Evolutionary conservation across 2,113 vertebrate species (phyloP).

Genomic region (Lichenostomus cassidix): DNA sequence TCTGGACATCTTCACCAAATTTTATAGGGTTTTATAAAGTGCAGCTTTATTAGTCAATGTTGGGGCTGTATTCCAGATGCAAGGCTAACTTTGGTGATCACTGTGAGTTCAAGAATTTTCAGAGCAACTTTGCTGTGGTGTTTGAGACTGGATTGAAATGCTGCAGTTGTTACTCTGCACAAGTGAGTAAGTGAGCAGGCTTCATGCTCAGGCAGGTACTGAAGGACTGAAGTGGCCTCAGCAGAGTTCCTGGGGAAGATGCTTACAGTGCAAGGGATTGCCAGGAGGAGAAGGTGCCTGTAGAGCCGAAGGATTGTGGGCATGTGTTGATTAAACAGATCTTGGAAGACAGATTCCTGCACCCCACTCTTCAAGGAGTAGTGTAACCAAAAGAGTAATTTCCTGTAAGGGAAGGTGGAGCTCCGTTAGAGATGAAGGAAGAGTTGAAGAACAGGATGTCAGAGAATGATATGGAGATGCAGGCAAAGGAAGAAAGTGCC

Average conservation of each 20-base stretch:
- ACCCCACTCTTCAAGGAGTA: background rate
- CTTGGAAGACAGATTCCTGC: background rate
- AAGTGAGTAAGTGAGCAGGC: background rate
- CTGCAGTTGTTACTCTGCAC: background rate
- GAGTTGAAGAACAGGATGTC: background rate
- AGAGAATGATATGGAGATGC: background rate
- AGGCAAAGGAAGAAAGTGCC: background rate
- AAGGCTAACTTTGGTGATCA: background rate
- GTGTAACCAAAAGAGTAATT: background rate
- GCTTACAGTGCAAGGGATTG: accelerated
- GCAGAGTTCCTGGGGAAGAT: background rate
- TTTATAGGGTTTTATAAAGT: background rate
- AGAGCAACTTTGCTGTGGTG: background rate
- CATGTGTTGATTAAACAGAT: background rate
- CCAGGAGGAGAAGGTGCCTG: background rate
- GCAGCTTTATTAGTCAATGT: background rate
- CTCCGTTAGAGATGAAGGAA: background rate
- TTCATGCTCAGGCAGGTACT: background rate
- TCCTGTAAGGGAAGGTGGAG: accelerated
- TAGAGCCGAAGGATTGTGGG: background rate
- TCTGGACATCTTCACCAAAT: background rate
- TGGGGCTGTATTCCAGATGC: background rate
- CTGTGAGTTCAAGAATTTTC: background rate
- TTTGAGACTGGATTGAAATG: background rate
- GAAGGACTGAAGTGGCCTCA: background rate